These are phyloP conservation scores for Perccottus glenii DNA, from an alignment of 2,113 vertebrate genomes.

Conservation along the genomic window DNA sequence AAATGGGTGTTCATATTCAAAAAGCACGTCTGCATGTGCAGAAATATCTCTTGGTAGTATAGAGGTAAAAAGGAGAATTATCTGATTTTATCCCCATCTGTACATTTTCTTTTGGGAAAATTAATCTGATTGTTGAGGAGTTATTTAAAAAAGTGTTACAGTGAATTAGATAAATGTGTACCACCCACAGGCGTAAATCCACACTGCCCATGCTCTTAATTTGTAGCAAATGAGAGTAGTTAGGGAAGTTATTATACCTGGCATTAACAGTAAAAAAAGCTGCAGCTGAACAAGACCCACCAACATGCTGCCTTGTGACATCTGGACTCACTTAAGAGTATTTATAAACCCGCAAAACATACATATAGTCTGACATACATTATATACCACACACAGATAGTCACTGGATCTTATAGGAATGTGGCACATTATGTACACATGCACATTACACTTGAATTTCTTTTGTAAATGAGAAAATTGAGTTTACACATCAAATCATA, in stretches of 20 bases:
- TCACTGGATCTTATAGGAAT: constrained; percentile 58
- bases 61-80: neutral
- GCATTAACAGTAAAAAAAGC: constrained; percentile 74
- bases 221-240: constrained; percentile 65
- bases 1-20: constrained; percentile 48
- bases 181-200: constrained; percentile 38
- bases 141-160: constrained; percentile 45
- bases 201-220: constrained; percentile 49
- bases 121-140: constrained; percentile 46
- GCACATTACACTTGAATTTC: constrained; percentile 29
- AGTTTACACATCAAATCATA: constrained; percentile 59
- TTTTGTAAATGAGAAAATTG: constrained; percentile 62
- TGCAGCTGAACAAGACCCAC: constrained; percentile 68
- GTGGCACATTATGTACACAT: constrained; percentile 34
- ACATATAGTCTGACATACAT: constrained; percentile 34
- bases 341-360: constrained; percentile 67
- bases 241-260: constrained; percentile 73
- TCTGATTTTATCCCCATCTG: constrained; percentile 17
- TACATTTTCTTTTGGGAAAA: constrained; percentile 38
- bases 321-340: constrained; percentile 76
- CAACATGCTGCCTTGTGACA: constrained; percentile 65
- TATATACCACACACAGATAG: constrained; percentile 41
- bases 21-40: constrained; percentile 26
- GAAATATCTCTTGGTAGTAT: constrained; percentile 8
- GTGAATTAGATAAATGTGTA: constrained; percentile 40